Percentiles rank a stretch among this genome's conserved stretches.
Evolutionary conservation across 1,140 invertebrate species (phyloP).

Genomic region (Drosophila sulfurigaster): DNA sequence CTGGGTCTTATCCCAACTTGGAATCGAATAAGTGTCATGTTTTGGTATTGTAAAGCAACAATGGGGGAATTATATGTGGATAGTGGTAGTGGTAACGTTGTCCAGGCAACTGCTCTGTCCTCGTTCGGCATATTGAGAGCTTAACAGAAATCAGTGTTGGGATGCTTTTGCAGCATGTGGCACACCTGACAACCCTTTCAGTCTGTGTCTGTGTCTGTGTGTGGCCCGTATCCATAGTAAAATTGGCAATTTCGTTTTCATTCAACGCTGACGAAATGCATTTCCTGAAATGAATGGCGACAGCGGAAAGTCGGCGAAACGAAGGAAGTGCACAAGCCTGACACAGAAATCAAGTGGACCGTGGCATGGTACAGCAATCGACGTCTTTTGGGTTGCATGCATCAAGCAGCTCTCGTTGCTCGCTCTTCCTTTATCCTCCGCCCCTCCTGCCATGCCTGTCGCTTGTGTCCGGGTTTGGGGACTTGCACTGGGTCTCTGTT

Average conservation of each 20-base stretch:
- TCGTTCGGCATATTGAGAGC: slow-evolving; percentile 1
- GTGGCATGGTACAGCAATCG: slow-evolving; percentile 18
- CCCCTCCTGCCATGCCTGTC: not conserved
- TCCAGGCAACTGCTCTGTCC: not conserved
- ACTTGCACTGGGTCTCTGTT: not conserved
- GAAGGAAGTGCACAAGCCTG: slow-evolving; percentile 56
- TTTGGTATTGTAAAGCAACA: slow-evolving; percentile 3
- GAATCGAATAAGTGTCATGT: slow-evolving; percentile 8
- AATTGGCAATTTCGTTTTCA: slow-evolving; percentile 81
- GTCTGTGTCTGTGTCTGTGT: not conserved
- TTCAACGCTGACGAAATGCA: slow-evolving; percentile 79
- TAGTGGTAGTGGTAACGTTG: not conserved
- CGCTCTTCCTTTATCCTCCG: not conserved
- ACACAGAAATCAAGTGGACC: slow-evolving; percentile 63
- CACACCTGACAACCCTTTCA: slow-evolving; percentile 3
- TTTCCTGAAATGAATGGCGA: slow-evolving; percentile 75
- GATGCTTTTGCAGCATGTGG: slow-evolving; percentile 11
- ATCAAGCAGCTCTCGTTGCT: slow-evolving; percentile 21
- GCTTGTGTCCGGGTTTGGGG: slow-evolving; percentile 1
- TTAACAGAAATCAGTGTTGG: slow-evolving; percentile 21
- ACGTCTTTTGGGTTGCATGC: slow-evolving; percentile 17
- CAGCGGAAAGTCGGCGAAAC: slow-evolving; percentile 45
- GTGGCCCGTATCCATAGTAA: slow-evolving; percentile 35
- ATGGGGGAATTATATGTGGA: not conserved
- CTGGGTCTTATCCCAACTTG: not conserved